Evolutionary conservation across 1,140 invertebrate genomes (phyloP).

Genomic region (Geopemphigus sp.): DNA sequence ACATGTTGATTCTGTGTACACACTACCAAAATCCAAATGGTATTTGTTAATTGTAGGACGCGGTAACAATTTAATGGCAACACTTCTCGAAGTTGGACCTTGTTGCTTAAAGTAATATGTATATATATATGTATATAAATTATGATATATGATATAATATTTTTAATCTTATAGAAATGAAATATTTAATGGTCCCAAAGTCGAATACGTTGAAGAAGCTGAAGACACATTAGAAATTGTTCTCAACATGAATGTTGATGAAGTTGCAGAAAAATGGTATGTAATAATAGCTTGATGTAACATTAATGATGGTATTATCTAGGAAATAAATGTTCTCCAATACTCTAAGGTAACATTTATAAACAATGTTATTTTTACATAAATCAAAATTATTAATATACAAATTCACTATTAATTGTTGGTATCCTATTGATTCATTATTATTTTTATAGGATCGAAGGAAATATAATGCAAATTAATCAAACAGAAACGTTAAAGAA

Average conservation of each 20-base stretch:
- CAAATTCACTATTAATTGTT: neutral
- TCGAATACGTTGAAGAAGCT: slow-evolving; percentile 38
- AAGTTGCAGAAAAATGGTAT: slow-evolving; percentile 41
- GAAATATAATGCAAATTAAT: slow-evolving; percentile 20
- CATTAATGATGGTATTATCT: neutral
- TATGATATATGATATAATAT: too few species aligned
- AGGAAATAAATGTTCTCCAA: too few species aligned
- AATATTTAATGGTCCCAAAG: neutral
- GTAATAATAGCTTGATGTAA: too few species aligned
- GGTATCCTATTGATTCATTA: neutral
- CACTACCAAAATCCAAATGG: slow-evolving; percentile 38
- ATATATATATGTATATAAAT: neutral
- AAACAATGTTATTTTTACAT: too few species aligned
- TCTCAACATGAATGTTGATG: slow-evolving; percentile 43
- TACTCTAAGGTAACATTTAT: too few species aligned
- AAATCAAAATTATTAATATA: too few species aligned
- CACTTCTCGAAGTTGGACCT: slow-evolving; percentile 30
- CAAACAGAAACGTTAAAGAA: slow-evolving; percentile 33
- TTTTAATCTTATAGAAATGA: slow-evolving; percentile 22
- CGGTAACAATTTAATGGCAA: slow-evolving; percentile 32
- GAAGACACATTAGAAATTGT: slow-evolving; percentile 43
- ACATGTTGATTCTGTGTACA: slow-evolving; percentile 16
- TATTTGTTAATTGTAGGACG: slow-evolving; percentile 42
- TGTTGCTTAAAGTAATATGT: slow-evolving; percentile 16
- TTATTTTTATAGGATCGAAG: slow-evolving; percentile 27